phyloP scores from a whole-genome alignment of 2,888 invertebrate species.

The Sarcophaga rosellei region DNA sequence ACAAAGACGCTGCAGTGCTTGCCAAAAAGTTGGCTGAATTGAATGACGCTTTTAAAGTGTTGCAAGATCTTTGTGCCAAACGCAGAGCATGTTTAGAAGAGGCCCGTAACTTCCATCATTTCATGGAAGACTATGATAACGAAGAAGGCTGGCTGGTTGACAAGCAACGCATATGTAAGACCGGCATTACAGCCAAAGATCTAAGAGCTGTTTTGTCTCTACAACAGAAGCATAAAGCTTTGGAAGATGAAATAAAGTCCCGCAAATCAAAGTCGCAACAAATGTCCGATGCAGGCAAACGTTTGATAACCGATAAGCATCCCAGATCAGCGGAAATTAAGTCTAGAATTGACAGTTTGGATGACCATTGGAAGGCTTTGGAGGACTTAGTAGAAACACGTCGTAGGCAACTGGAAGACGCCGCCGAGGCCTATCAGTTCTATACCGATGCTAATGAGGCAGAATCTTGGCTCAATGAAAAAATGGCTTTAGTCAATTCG shows the following conservation, averaged over 20 bases:
- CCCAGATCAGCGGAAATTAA: constrained; percentile 91
- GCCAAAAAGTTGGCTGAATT: constrained; percentile 89
- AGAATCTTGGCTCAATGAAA: constrained; percentile 98
- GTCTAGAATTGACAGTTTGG: constrained; percentile 88
- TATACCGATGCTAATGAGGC: constrained; percentile 99
- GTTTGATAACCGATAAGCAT: constrained; percentile 90
- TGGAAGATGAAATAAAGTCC: constrained; percentile 92
- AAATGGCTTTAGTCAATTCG: constrained; percentile 93
- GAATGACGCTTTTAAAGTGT: constrained; percentile 89
- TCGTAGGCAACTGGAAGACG: constrained; percentile 90
- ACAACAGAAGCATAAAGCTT: constrained; percentile 95
- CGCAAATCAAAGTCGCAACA: constrained; percentile 87
- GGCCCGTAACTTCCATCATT: constrained; percentile 96
- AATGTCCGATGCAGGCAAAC: constrained; percentile 86
- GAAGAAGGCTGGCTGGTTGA: constrained; percentile 98
- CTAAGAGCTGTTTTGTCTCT: constrained; percentile 93
- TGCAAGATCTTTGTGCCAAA: constrained; percentile 81
- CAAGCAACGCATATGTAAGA: constrained; percentile 95
- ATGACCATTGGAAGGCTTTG: constrained; percentile 94
- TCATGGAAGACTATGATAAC: constrained; percentile 98
- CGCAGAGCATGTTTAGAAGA: constrained; percentile 94
- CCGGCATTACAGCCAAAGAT: constrained; percentile 97
- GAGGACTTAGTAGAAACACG: constrained; percentile 89
- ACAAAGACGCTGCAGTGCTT: constrained; percentile 84
- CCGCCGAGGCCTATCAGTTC: constrained; percentile 97